Evolutionary conservation across 92 coral and sea anemone species (phyloP).

Genomic region (Umimayanthus kanabou): DNA sequence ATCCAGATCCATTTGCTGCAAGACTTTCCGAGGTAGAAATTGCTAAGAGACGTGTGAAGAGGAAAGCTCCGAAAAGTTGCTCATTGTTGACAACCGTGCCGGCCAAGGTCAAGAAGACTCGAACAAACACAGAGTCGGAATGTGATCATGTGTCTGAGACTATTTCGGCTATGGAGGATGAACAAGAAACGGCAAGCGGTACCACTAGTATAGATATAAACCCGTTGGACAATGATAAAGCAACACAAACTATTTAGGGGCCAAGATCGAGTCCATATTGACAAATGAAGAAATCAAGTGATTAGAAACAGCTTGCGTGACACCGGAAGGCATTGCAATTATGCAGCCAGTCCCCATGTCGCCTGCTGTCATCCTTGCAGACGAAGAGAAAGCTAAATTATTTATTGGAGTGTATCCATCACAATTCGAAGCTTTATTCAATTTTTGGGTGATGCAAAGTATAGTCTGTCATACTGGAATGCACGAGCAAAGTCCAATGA

Average conservation of each 20-base stretch:
- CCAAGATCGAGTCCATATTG: background rate
- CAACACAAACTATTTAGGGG: background rate
- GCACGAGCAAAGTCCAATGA: too few relatives aligned
- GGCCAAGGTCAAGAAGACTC: background rate
- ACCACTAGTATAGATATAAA: background rate
- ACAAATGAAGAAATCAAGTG: too few relatives aligned
- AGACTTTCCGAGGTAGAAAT: background rate
- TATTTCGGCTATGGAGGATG: background rate
- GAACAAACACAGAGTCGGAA: background rate
- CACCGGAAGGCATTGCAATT: too few relatives aligned
- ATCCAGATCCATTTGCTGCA: background rate
- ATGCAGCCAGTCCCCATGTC: too few relatives aligned
- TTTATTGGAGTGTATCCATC: too few relatives aligned
- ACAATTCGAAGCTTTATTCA: too few relatives aligned
- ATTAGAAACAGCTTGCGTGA: too few relatives aligned
- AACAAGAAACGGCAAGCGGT: background rate
- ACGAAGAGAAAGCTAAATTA: too few relatives aligned
- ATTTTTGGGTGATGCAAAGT: too few relatives aligned
- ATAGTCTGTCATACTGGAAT: too few relatives aligned
- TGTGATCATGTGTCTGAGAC: background rate
- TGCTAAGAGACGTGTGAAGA: background rate
- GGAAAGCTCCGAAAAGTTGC: background rate
- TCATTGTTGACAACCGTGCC: background rate
- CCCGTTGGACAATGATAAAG: too few relatives aligned
- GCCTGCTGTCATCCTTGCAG: too few relatives aligned